A percentile compares a stretch with the other conserved stretches of the same genome.
Conservation (phyloP, 2,113 vertebrate genomes). For the Toxotes chatareus region DNA sequence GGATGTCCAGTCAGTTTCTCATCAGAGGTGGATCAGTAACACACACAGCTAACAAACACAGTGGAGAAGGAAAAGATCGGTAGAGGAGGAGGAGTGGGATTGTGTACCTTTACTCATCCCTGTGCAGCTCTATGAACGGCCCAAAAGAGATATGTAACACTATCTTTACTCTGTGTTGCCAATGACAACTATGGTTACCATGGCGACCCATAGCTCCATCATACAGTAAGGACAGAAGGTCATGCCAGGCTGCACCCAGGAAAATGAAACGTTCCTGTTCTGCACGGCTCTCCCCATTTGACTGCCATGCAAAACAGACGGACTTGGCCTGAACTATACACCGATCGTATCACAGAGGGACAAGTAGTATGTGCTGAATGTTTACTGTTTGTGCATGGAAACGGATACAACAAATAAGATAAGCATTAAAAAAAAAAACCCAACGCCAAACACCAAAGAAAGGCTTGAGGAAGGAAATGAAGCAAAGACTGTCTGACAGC, state of each 20-base stretch:
- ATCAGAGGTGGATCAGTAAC: background rate
- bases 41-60: constrained; percentile 6
- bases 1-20: background rate
- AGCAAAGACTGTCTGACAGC: background rate
- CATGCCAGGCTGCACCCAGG: constrained; percentile 16
- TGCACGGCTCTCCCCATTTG: constrained; percentile 8
- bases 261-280: constrained; percentile 22
- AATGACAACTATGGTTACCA: constrained; percentile 49
- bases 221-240: constrained; percentile 6
- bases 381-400: background rate
- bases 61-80: background rate
- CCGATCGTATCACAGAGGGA: background rate
- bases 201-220: constrained; percentile 43
- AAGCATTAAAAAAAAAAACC: too few species aligned
- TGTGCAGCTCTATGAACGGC: background rate
- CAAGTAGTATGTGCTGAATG: background rate
- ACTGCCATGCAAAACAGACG: background rate
- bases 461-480: background rate
- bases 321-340: background rate
- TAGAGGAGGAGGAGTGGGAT: background rate
- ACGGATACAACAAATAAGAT: constrained; percentile 3
- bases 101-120: constrained; percentile 44
- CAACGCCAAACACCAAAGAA: background rate
- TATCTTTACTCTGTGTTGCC: constrained; percentile 38
- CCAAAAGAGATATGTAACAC: constrained; percentile 21